Evolutionary conservation across 1,140 invertebrate genomes (phyloP).

Genomic region (Lysiphlebus fabarum): DNA sequence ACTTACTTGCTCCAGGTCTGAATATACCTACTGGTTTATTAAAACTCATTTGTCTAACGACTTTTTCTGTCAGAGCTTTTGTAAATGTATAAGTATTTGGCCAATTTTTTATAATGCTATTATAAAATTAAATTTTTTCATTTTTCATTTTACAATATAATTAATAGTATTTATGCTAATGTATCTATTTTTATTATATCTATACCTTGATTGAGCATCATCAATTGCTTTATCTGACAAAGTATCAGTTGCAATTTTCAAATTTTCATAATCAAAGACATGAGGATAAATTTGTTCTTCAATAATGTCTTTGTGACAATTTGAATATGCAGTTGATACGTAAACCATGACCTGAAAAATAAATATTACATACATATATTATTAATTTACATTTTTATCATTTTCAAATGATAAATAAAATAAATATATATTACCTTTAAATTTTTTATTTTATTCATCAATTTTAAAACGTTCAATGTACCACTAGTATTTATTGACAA

Average conservation of each 20-base stretch:
- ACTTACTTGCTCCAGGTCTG: constrained; percentile 63
- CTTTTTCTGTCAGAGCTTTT: constrained; percentile 69
- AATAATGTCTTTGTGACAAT: constrained; percentile 60
- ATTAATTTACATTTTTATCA: background rate
- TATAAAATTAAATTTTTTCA: constrained; percentile 36
- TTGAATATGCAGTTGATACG: constrained; percentile 69
- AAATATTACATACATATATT: constrained; percentile 4
- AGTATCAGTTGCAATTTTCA: constrained; percentile 56
- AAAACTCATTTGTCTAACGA: constrained; percentile 56
- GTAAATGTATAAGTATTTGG: constrained; percentile 76
- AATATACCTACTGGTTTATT: constrained; percentile 68
- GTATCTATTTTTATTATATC: constrained; percentile 28
- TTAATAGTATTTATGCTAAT: too few species aligned
- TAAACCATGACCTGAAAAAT: constrained; percentile 60
- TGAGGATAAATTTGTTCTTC: constrained; percentile 69
- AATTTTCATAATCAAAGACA: constrained; percentile 62
- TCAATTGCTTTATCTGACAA: constrained; percentile 57
- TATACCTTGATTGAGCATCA: constrained; percentile 57
- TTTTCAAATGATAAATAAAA: too few species aligned
- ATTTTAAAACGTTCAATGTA: constrained; percentile 56
- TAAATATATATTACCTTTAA: constrained; percentile 44
- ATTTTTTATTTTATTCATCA: constrained; percentile 53
- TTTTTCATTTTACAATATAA: constrained; percentile 1
- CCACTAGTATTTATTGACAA: constrained; percentile 66
- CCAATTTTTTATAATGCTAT: constrained; percentile 62